Base-by-base conservation (phyloP, 2,888 invertebrate species). In the Zaprionus lineosus region DNA sequence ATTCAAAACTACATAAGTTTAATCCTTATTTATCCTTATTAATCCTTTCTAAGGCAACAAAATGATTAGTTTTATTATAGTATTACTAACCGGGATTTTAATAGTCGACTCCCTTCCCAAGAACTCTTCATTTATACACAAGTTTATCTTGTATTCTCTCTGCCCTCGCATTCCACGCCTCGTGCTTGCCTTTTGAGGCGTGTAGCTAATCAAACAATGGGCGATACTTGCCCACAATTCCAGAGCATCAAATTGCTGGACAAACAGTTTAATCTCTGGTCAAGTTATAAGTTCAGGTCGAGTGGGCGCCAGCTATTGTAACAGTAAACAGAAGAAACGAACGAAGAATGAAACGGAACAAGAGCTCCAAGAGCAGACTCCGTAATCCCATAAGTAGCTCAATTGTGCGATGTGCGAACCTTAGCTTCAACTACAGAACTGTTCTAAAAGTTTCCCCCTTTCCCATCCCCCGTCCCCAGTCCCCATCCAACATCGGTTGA, bases 301-400 rank as follows among this genome's bases (percentile, higher is more conserved):
- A 55, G 50, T 47, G 43, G 57, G 33, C 46, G 63, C 29, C 57
- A 56, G 11, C 31, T 12, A 39, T 21, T 26, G 24, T 29, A 29
- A 9, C 18, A 11, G 14, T 26, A 33, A 36, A 34, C 14, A 48
- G 55, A 41, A 8, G 43, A 18, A 40, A 33, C 19, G 33, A 44
- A 29, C 31, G 11, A 18, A n/a, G 6, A 19, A 34, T n/a, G n/a
- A 19, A 62, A 53, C 24, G 36, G 19, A 41, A 4, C 36, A 47
- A 44, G 31, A 39, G 69, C 16, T 44, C 47, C 52, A 41, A 26
- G 46, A 37, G 14, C 33, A 52, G 52, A 43, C 39, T 18, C 15
- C 41, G 18, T 77, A 82, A 74, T 82, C 83, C 61, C 74, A 31
- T 66, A 82, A 75, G 74, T 77, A 74, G 78, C 65, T 43, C 70